phyloP scores from a whole-genome alignment of 2,888 invertebrate genomes.

The Hemaris fuciformis region DNA sequence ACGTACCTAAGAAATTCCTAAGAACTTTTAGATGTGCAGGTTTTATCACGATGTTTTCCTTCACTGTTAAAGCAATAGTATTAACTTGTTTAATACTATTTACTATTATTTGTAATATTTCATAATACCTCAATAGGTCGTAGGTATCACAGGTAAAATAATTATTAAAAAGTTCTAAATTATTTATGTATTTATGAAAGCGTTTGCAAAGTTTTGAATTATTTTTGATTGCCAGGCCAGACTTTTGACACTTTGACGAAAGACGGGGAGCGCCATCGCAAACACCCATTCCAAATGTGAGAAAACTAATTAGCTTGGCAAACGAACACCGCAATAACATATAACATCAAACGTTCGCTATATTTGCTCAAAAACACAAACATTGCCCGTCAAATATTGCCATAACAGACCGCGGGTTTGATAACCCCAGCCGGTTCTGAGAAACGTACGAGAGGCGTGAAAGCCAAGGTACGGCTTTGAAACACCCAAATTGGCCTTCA shows the following conservation, averaged over 20 bases:
- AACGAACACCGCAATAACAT: background rate
- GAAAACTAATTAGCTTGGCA: background rate
- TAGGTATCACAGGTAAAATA: too few species aligned
- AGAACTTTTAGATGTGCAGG: too few species aligned
- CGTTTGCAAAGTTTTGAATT: too few species aligned
- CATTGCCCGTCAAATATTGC: background rate
- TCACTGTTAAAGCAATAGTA: too few species aligned
- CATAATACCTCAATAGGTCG: too few species aligned
- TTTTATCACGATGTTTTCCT: too few species aligned
- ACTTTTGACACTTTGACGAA: background rate
- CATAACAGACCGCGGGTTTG: background rate
- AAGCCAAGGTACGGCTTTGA: background rate
- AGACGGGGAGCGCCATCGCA: background rate
- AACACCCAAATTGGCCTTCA: constrained; percentile 54
- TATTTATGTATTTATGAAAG: too few species aligned
- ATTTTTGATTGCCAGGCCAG: background rate
- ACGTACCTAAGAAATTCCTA: too few species aligned
- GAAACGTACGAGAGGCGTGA: background rate
- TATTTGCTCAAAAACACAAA: constrained; percentile 6
- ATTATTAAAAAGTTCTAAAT: too few species aligned
- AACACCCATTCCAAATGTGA: background rate
- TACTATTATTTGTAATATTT: too few species aligned
- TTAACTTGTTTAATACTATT: too few species aligned
- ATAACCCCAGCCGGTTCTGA: background rate
- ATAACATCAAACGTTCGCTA: background rate